Percentiles rank a stretch among this genome's conserved stretches.
Evolutionary conservation across 2,888 invertebrate species (phyloP).

Genomic region (Gisinianus flammeolus): DNA sequence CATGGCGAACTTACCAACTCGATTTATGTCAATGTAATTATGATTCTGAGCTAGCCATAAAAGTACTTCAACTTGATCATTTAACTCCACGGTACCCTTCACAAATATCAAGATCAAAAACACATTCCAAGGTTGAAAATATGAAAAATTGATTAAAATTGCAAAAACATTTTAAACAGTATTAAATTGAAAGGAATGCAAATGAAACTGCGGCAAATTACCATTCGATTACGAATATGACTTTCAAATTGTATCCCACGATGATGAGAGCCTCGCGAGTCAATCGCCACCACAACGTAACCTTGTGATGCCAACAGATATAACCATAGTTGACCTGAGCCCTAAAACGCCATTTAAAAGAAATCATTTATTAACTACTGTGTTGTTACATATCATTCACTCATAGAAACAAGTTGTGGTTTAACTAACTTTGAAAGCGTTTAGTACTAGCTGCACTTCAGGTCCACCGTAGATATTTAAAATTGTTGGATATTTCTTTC

Average conservation of each 20-base stretch:
- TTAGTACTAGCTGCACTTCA: constrained; percentile 95
- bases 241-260: constrained; percentile 91
- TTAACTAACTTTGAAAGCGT: constrained; percentile 72
- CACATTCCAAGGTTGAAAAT: not conserved
- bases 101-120: constrained; percentile 7
- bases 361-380: not conserved
- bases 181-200: too few species aligned
- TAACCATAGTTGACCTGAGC: constrained; percentile 87
- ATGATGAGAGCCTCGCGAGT: constrained; percentile 93
- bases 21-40: constrained; percentile 86
- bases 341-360: constrained; percentile 66
- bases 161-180: too few species aligned
- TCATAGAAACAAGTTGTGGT: not conserved
- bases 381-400: not conserved
- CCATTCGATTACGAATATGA: constrained; percentile 84
- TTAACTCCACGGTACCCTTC: constrained; percentile 85
- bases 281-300: constrained; percentile 93
- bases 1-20: constrained; percentile 96
- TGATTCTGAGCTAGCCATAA: constrained; percentile 82
- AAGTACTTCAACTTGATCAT: constrained; percentile 94
- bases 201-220: too few species aligned
- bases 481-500: constrained; percentile 84
- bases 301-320: constrained; percentile 95
- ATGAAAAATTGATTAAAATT: too few species aligned
- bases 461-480: constrained; percentile 98